Evolutionary conservation across 1,140 invertebrate species (phyloP).

Genomic region (Halictus rubicundus): DNA sequence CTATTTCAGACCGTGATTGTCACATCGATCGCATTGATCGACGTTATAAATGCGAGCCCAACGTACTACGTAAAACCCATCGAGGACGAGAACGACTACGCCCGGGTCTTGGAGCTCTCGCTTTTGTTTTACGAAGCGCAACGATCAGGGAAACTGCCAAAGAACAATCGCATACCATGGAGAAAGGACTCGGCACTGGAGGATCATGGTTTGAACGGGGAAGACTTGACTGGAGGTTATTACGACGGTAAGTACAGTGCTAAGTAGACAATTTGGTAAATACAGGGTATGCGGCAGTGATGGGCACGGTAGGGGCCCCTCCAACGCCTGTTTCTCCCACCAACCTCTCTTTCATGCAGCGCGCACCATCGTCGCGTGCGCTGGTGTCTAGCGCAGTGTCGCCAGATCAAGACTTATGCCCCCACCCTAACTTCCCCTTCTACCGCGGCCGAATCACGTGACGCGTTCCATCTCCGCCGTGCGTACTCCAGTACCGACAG

Average conservation of each 20-base stretch:
- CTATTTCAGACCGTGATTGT: constrained; percentile 42
- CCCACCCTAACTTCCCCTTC: no score
- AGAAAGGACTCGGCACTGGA: constrained; percentile 82
- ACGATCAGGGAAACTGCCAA: constrained; percentile 83
- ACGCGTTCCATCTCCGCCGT: no score
- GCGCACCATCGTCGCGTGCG: no score
- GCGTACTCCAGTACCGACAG: no score
- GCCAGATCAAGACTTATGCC: no score
- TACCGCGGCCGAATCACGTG: no score
- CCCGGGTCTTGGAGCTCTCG: constrained; percentile 80
- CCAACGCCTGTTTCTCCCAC: no score
- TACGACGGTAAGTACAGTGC: constrained; percentile 82
- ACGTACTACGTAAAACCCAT: constrained; percentile 47
- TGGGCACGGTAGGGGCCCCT: no score
- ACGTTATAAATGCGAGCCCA: constrained; percentile 20
- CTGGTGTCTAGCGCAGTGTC: no score
- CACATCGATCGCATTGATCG: constrained; percentile 34
- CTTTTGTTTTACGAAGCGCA: constrained; percentile 86
- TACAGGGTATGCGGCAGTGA: no score
- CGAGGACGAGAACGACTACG: constrained; percentile 78
- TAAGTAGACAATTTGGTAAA: no score
- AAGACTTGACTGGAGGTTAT: constrained; percentile 85
- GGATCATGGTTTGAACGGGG: constrained; percentile 81
- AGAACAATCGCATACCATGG: constrained; percentile 82
- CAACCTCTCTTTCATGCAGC: no score